phyloP scores from a whole-genome alignment of 2,113 vertebrate genomes.

The Butastur rufipennis region DNA sequence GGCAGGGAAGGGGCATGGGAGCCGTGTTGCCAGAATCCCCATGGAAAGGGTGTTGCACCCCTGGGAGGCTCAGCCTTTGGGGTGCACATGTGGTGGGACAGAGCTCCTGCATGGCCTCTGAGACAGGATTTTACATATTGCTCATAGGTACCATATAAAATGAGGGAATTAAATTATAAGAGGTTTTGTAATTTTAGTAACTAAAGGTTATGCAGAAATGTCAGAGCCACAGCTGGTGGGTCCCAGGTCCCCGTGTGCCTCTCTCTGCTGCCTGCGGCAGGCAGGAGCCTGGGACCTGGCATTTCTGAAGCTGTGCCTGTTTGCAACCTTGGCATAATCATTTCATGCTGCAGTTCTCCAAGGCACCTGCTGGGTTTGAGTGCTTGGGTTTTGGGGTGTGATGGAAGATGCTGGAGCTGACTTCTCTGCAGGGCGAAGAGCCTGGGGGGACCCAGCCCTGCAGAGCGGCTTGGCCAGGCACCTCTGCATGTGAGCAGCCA shows the following conservation, averaged over 20 bases:
- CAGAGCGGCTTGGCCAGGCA: rapidly evolving
- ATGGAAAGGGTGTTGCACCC: neutral
- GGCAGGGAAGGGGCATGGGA: neutral
- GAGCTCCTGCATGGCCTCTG: neutral
- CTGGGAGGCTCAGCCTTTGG: neutral
- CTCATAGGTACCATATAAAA: rapidly evolving
- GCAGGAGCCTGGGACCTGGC: neutral
- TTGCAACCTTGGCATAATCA: neutral
- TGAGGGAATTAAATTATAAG: neutral
- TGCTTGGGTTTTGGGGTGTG: rapidly evolving
- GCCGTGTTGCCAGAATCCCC: neutral
- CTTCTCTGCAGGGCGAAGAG: neutral
- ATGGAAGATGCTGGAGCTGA: neutral
- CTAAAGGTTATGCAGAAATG: neutral
- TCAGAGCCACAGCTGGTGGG: neutral
- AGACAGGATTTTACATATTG: neutral
- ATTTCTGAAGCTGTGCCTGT: neutral
- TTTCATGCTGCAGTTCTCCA: neutral
- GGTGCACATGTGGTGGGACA: rapidly evolving
- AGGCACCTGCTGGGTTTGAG: neutral
- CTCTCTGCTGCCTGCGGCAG: neutral
- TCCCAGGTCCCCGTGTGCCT: neutral
- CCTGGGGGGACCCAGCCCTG: neutral
- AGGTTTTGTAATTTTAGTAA: too few species aligned
- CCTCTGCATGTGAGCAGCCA: rapidly evolving